These are phyloP conservation scores for Tachysurus fulvidraco DNA, from an alignment of 2,113 vertebrate genomes.

Conservation along the genomic window DNA sequence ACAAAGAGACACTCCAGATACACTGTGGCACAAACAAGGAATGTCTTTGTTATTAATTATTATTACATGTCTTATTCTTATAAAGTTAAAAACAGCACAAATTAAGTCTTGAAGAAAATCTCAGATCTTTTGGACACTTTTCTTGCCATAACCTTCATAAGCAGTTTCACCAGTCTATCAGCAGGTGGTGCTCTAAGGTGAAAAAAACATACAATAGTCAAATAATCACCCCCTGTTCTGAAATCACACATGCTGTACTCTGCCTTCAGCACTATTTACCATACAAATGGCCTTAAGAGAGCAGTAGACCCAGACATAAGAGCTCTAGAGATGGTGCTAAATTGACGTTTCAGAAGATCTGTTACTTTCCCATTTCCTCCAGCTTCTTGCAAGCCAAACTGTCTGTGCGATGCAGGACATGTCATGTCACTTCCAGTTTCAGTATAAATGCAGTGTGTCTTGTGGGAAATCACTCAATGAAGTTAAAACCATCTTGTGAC, in stretches of 20 bases:
- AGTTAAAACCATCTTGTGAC: not conserved
- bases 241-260: not conserved
- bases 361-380: not conserved
- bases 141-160: not conserved
- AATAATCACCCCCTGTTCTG: not conserved
- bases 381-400: not conserved
- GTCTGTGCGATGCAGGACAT: too few species aligned
- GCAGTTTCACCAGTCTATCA: not conserved
- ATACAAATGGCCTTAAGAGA: not conserved
- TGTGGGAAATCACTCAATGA: not conserved
- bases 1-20: too few species aligned
- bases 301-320: not conserved
- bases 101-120: too few species aligned
- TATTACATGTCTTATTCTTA: too few species aligned
- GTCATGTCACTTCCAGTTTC: not conserved
- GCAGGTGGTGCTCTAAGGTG: constrained; percentile 1
- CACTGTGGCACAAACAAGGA: too few species aligned
- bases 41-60: too few species aligned
- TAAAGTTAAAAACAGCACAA: too few species aligned
- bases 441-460: not conserved
- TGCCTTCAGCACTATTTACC: constrained; percentile 1
- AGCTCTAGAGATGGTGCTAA: not conserved
- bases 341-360: not conserved
- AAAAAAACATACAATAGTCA: not conserved
- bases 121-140: too few species aligned